Conservation (phyloP, 2,888 invertebrate genomes). For the Apantesis nais region DNA sequence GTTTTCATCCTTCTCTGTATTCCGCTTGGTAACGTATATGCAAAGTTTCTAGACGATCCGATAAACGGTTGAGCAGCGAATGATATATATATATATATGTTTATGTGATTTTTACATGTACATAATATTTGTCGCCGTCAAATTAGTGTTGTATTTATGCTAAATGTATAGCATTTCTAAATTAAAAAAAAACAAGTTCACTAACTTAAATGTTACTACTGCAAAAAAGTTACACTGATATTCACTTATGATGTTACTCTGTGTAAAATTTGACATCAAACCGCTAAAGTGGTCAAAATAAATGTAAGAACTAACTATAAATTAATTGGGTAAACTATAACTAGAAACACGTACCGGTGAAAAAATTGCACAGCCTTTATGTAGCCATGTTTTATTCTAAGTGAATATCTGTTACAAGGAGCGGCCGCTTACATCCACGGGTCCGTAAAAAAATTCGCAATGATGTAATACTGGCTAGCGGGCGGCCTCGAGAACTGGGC, state of each 20-base stretch:
- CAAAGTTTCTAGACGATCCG: not conserved
- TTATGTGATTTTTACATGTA: not conserved
- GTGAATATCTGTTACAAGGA: slow-evolving; percentile 20
- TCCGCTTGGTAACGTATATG: not conserved
- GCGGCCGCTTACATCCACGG: slow-evolving; percentile 21
- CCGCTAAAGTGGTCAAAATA: too few species aligned
- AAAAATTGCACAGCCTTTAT: slow-evolving; percentile 8
- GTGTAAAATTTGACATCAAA: too few species aligned
- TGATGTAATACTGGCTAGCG: slow-evolving; percentile 56
- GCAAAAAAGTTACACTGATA: not conserved
- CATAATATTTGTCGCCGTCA: not conserved
- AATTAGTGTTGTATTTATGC: too few species aligned
- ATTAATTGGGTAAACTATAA: slow-evolving; percentile 1
- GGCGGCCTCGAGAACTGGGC: slow-evolving; percentile 51
- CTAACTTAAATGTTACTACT: too few species aligned
- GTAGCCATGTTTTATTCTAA: slow-evolving; percentile 27
- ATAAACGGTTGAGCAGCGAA: not conserved
- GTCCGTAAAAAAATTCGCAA: slow-evolving; percentile 44
- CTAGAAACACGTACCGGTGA: not conserved
- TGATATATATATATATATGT: not conserved
- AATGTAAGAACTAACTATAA: too few species aligned
- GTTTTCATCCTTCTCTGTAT: not conserved
- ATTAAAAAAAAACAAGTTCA: too few species aligned
- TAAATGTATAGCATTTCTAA: too few species aligned
- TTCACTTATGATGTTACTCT: too few species aligned